A percentile compares a stretch with the other conserved stretches of the same genome.
phyloP scores from a whole-genome alignment of 2,888 invertebrate genomes.

The Xestia xanthographa region DNA sequence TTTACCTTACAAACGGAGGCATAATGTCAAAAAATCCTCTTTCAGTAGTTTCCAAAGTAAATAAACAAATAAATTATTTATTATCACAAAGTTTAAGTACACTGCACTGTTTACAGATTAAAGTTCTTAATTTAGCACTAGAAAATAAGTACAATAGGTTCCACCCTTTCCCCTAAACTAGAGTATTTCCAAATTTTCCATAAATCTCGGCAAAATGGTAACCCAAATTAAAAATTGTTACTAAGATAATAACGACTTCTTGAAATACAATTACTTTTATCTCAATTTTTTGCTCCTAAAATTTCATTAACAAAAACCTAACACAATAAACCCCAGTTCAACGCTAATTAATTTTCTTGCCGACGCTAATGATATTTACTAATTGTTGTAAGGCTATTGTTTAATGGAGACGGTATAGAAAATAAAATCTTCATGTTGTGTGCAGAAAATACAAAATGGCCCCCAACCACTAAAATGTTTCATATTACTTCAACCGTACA shows the following conservation, averaged over 20 bases:
- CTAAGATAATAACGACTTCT: neutral
- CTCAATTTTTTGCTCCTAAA: conserved; percentile 5
- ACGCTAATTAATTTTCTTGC: conserved; percentile 32
- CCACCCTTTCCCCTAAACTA: too few relatives aligned
- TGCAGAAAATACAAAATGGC: neutral
- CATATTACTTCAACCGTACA: neutral
- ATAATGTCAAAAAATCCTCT: neutral
- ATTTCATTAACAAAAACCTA: conserved; percentile 30
- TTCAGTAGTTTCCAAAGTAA: neutral
- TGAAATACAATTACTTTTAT: conserved; percentile 17
- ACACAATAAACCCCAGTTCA: neutral
- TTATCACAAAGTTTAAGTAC: too few relatives aligned
- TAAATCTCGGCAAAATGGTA: neutral
- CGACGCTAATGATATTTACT: conserved; percentile 29
- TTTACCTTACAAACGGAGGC: neutral
- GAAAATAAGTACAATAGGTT: too few relatives aligned
- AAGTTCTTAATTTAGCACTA: too few relatives aligned
- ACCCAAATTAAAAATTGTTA: neutral
- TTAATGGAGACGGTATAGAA: neutral
- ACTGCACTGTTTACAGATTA: too few relatives aligned
- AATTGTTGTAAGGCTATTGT: conserved; percentile 29
- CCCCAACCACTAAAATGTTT: neutral
- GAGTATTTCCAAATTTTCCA: too few relatives aligned
- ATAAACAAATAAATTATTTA: too few relatives aligned
- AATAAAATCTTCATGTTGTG: neutral